Conservation (phyloP, 2,888 invertebrate genomes). For the Zonitis immaculata region DNA sequence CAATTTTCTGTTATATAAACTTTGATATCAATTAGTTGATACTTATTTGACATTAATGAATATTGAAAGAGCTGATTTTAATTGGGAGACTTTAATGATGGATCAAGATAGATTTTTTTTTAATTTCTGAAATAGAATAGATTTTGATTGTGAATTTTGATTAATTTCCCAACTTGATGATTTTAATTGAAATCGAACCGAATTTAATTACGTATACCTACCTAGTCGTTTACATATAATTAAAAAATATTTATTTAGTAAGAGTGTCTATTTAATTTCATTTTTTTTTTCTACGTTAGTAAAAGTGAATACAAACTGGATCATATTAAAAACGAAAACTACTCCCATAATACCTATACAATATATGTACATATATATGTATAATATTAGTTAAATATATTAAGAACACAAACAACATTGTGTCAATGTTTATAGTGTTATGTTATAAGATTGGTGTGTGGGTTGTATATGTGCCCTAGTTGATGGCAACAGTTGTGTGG, state of each 20-base stretch:
- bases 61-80: neutral
- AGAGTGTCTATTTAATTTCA: neutral
- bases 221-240: neutral
- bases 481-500: constrained; percentile 27
- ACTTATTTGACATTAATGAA: neutral
- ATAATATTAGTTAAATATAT: neutral
- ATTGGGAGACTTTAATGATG: neutral
- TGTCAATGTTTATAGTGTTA: constrained; percentile 17
- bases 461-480: constrained; percentile 28
- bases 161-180: neutral
- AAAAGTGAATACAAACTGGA: constrained; percentile 1
- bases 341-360: neutral
- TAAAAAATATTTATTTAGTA: neutral
- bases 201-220: neutral
- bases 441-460: constrained; percentile 25
- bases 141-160: neutral
- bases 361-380: neutral
- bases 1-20: neutral
- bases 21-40: too few relatives aligned
- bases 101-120: neutral
- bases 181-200: neutral
- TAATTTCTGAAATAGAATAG: neutral
- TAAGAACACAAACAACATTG: constrained; percentile 12
- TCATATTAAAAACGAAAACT: constrained; percentile 2
- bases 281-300: too few relatives aligned